Evolutionary conservation across 1,140 invertebrate genomes (phyloP).

Genomic region (Papilio dardanus): DNA sequence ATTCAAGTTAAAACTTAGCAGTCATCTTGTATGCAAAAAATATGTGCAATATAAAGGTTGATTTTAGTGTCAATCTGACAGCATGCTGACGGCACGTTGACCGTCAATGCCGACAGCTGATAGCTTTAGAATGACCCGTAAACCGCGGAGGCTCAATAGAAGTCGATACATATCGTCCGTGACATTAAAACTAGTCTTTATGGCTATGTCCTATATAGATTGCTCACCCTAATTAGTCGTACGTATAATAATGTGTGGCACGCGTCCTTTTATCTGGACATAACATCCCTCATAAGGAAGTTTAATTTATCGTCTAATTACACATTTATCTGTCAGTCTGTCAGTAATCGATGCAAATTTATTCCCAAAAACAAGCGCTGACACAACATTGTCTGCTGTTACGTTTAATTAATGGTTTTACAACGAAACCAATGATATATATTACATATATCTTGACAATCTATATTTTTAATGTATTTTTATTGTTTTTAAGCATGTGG

Average conservation of each 20-base stretch:
- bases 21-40: too few species aligned
- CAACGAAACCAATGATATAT: slow-evolving; percentile 7
- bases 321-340: slow-evolving; percentile 48
- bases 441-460: slow-evolving; percentile 15
- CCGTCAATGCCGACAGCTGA: too few species aligned
- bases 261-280: slow-evolving; percentile 32
- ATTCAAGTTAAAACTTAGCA: too few species aligned
- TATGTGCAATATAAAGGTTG: too few species aligned
- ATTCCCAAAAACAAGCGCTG: slow-evolving; percentile 39
- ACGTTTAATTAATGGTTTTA: slow-evolving; percentile 52
- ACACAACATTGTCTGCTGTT: slow-evolving; percentile 43
- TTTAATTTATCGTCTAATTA: slow-evolving; percentile 62
- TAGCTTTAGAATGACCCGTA: too few species aligned
- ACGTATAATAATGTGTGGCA: background rate
- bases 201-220: too few species aligned
- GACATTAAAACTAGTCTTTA: too few species aligned
- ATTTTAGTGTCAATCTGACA: too few species aligned
- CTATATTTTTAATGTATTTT: slow-evolving; percentile 1
- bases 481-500: background rate
- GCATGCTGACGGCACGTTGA: too few species aligned
- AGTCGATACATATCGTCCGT: too few species aligned
- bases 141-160: too few species aligned
- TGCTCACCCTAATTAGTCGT: slow-evolving; percentile 24
- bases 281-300: slow-evolving; percentile 50
- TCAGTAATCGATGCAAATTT: slow-evolving; percentile 50